These are phyloP conservation scores for Rhynchophorus ferrugineus DNA, from an alignment of 1,140 invertebrate species.

Conservation along the genomic window DNA sequence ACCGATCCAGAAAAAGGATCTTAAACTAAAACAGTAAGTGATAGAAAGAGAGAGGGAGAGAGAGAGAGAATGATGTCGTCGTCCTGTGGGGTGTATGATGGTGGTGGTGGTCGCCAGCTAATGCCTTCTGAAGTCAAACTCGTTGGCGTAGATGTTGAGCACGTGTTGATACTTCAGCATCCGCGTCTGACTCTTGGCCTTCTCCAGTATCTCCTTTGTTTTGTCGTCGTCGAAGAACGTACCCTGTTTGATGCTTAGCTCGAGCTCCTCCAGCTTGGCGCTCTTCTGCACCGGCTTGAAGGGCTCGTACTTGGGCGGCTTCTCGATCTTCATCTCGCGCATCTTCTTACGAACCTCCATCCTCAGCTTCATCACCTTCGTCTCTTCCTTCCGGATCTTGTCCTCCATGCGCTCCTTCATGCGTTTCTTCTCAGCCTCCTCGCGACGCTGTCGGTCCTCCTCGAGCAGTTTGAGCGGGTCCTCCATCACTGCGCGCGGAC, in stretches of 20 bases:
- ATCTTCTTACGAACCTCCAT: conserved; percentile 33
- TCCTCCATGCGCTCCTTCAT: conserved; percentile 31
- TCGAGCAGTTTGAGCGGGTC: conserved; percentile 31
- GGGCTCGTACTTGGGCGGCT: conserved; percentile 32
- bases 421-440: conserved; percentile 34
- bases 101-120: conserved; percentile 1
- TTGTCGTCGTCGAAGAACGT: conserved; percentile 38
- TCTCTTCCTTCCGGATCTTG: conserved; percentile 34
- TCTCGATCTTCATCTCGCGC: conserved; percentile 32
- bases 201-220: conserved; percentile 37
- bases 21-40: background rate
- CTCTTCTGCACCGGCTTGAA: conserved; percentile 36
- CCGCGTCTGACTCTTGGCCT: conserved; percentile 30
- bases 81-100: background rate
- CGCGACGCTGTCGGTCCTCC: conserved; percentile 27
- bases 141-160: conserved; percentile 21
- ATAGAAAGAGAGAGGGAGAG: no score
- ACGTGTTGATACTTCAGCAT: conserved; percentile 32
- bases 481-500: conserved; percentile 22
- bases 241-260: conserved; percentile 35
- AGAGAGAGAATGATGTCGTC: background rate
- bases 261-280: conserved; percentile 34
- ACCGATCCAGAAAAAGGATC: background rate
- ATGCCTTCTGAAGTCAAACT: conserved; percentile 18
- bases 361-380: conserved; percentile 32